Evolutionary conservation across 2,113 vertebrate species (phyloP), one percentile per base, ranked within the genome.

Genomic region (Scomber japonicus): DNA sequence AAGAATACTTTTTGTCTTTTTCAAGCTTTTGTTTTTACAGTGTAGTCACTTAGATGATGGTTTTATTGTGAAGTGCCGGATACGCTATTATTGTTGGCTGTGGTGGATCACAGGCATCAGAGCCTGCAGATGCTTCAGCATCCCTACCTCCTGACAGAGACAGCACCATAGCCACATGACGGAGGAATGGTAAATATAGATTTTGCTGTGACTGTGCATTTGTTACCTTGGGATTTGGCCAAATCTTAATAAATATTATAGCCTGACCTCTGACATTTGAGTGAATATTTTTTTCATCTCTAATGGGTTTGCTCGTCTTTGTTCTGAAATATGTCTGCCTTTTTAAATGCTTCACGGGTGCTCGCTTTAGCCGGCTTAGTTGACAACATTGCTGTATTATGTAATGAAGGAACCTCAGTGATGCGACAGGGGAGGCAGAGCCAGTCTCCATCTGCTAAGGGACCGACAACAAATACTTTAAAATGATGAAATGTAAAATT

Each of bases 371-470:
- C 15, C 8, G 19, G 30, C 61, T 1, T 51, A 44, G 68, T 17
- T 49, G 61, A 54, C 27, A 76, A 17, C 24, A 35, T 11, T 48
- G 46, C 27, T 67, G 48, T 8, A 60, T 91, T 87, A 85, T 85
- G 80, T 85, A 89, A 89, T 54, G 64, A 40, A 71, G 75, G 74
- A 77, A 71, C 49, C 45, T 78, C 3, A 4, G 62, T 79, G 78
- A 72, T 86, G 65, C 68, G 67, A 44, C 81, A 66, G 67, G 11
- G 11, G 44, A 85, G 71, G 50, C 45, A 64, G 74, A 74, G 74
- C 53, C 51, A 46, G 61, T 53, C 51, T 61, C 55, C 45, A 63
- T 72, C 64, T 79, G 70, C 63, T 63, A 9, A 70, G 72, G 68
- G 70, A 66, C 53, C 27, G 21, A 60, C 67, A 75, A 30, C 40